Conservation (phyloP, 92 coral and sea anemone species). For the Heliopora coerulea region DNA sequence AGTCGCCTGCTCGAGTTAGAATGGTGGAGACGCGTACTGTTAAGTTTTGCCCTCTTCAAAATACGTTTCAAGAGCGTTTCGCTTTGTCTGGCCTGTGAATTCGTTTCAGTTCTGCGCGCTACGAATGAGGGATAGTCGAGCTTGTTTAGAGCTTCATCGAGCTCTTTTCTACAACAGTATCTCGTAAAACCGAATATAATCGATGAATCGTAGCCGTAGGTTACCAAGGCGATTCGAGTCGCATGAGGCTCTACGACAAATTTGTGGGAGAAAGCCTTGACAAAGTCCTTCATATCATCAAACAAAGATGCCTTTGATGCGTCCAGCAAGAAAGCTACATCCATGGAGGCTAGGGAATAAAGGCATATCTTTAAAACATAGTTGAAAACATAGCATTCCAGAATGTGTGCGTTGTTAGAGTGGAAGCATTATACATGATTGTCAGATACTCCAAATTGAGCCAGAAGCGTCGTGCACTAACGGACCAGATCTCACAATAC, state of each 20-base stretch:
- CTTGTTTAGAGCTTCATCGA: constrained; percentile 22
- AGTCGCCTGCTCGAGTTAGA: background rate
- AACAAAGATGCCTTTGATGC: constrained; percentile 26
- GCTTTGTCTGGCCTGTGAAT: background rate
- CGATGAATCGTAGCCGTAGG: constrained; percentile 40
- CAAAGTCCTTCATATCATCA: constrained; percentile 30
- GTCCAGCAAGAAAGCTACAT: constrained; percentile 22
- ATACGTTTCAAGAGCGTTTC: background rate
- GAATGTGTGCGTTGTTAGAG: too few species aligned
- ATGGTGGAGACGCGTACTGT: background rate
- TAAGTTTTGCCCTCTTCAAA: background rate
- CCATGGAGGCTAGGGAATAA: constrained; percentile 21
- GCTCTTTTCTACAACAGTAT: constrained; percentile 33
- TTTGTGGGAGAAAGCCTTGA: constrained; percentile 32
- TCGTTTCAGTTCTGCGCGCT: constrained; percentile 25
- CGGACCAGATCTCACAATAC: too few species aligned
- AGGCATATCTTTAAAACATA: too few species aligned
- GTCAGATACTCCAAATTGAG: too few species aligned
- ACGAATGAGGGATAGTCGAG: constrained; percentile 36
- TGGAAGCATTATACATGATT: too few species aligned
- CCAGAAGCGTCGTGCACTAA: too few species aligned
- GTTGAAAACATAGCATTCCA: too few species aligned
- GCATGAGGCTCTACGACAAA: constrained; percentile 15
- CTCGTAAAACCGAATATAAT: constrained; percentile 28
- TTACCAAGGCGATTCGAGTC: constrained; percentile 29